A percentile compares a stretch with the other conserved stretches of the same genome.
Evolutionary conservation across 2,797 vertebrate species (phyloP).

Genomic region (Sebastes oblongus): DNA sequence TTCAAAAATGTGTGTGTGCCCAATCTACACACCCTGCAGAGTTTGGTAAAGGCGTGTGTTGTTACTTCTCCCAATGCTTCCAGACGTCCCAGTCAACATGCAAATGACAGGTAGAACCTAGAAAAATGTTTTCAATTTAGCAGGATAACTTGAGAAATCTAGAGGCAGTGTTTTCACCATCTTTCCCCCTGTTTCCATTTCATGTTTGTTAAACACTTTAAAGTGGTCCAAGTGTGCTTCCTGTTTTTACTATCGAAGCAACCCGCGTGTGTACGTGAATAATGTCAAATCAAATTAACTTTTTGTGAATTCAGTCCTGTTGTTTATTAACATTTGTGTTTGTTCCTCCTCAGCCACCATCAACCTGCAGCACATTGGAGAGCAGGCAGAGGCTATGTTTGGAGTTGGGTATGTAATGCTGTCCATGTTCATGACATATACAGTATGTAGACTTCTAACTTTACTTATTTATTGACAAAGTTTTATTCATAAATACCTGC

Average conservation of each 20-base stretch:
- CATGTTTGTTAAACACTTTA: background rate
- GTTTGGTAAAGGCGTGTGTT: conserved; percentile 3
- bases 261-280: background rate
- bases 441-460: background rate
- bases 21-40: background rate
- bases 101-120: conserved; percentile 38
- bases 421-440: too few species aligned
- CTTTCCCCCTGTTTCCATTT: background rate
- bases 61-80: conserved; percentile 23
- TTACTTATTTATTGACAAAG: background rate
- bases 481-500: background rate
- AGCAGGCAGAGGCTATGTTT: conserved; percentile 98
- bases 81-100: conserved; percentile 14
- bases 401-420: conserved; percentile 88
- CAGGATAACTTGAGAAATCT: background rate
- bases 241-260: background rate
- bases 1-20: background rate
- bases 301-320: background rate
- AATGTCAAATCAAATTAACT: background rate
- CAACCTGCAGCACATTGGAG: conserved; percentile 93
- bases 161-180: too few species aligned
- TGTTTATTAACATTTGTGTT: background rate
- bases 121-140: background rate
- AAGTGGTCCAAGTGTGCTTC: background rate
- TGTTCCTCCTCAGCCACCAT: conserved; percentile 82